Evolutionary conservation across 2,113 vertebrate genomes (phyloP).

Genomic region (Lethenteron reissneri): DNA sequence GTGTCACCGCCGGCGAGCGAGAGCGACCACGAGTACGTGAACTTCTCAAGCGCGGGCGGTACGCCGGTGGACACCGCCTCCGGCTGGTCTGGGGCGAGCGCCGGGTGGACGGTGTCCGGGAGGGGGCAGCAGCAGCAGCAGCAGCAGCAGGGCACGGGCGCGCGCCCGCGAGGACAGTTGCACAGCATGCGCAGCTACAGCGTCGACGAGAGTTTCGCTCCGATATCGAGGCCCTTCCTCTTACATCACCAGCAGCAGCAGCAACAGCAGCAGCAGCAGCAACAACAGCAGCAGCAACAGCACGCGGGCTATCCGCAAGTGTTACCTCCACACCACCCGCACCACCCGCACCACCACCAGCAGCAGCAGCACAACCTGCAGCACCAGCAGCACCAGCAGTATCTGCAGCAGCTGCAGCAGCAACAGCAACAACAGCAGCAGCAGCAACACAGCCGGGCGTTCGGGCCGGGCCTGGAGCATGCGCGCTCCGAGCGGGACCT

Average conservation of each 20-base stretch:
- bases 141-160: too few relatives aligned
- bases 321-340: neutral
- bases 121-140: too few relatives aligned
- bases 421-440: neutral
- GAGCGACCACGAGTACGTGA: conserved; percentile 4
- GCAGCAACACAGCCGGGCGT: neutral
- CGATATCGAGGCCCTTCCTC: too few relatives aligned
- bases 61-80: too few relatives aligned
- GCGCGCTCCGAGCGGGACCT: conserved; percentile 1
- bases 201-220: neutral
- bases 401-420: too few relatives aligned
- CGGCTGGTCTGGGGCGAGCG: too few relatives aligned
- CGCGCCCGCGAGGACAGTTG: neutral
- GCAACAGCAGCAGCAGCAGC: too few relatives aligned
- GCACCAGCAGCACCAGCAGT: too few relatives aligned
- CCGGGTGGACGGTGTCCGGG: too few relatives aligned
- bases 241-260: too few relatives aligned
- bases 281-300: too few relatives aligned
- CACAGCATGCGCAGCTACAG: conserved; percentile 2
- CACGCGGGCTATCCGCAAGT: neutral
- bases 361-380: neutral
- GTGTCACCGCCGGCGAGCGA: conserved; percentile 2
- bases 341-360: neutral
- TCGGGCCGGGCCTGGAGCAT: neutral
- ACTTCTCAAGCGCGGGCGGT: neutral